These are phyloP conservation scores for Riparia riparia DNA, from an alignment of 2,113 vertebrate species.

Conservation along the genomic window DNA sequence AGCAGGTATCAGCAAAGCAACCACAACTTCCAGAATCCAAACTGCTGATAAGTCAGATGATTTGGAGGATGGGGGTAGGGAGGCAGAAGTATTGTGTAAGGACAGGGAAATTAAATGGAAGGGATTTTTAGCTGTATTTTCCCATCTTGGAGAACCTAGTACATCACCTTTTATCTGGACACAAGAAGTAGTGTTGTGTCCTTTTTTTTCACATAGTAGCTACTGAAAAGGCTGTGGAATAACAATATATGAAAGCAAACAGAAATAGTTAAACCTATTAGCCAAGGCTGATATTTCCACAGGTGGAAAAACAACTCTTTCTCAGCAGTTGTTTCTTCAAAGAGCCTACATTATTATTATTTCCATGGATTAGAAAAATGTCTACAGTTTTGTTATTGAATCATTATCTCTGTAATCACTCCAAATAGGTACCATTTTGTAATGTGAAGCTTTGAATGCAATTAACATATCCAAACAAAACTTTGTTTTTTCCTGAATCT, in stretches of 20 bases:
- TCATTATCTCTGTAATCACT: background rate
- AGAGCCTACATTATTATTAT: background rate
- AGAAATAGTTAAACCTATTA: background rate
- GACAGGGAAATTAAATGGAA: background rate
- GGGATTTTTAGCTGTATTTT: background rate
- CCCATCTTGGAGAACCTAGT: background rate
- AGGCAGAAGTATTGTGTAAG: background rate
- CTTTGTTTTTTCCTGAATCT: accelerated
- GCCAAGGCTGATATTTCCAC: background rate
- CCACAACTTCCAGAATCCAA: background rate
- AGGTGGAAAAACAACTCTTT: background rate
- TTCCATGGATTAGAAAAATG: background rate
- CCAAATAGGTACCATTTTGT: background rate
- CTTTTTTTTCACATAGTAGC: background rate
- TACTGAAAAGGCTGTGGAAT: background rate
- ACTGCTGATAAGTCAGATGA: background rate
- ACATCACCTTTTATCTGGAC: background rate
- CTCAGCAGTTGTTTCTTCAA: background rate
- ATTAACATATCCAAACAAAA: background rate
- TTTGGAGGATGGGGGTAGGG: accelerated
- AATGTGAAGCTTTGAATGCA: background rate
- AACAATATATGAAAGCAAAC: background rate
- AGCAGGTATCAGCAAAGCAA: background rate
- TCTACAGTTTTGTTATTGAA: background rate
- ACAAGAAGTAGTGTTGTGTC: background rate